Evolutionary conservation across 2,797 vertebrate species (phyloP), one percentile per base, ranked within the genome.

Genomic region (Picus viridis): DNA sequence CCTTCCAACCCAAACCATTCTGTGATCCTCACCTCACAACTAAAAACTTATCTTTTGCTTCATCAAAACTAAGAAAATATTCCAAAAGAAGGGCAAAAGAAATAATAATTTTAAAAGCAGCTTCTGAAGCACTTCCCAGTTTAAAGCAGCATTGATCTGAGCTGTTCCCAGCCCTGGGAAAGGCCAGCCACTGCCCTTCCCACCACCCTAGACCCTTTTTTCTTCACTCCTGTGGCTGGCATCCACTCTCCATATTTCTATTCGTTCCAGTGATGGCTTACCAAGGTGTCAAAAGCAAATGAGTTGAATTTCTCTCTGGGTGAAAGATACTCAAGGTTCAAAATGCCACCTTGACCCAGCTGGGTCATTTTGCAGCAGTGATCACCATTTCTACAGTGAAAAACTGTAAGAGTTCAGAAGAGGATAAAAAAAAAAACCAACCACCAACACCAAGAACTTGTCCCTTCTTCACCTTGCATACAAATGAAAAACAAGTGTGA

Each of bases 391-490:
- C 69, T 82, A 11, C 0, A 1, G 53, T 70, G 53, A 57, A 69
- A 93, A 61, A 86, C 3, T 57, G 7, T 27, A 73, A 80, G 53
- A 65, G 81, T 79, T 90, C 65, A 89, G 65, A 92, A 34, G 17
- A 88, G 32, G 16, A 82, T 43, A 20, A 61, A 84, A 91, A 86
- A 90, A 78, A 86, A 84, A 79, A 73, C 13, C 19, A 7, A 47
- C 17, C 18, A 34, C 34, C 18, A 47, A 19, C 17, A 17, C 45
- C 45, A 47, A 24, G 6, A 3, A 13, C 63, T 61, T 57, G 71
- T 88, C 83, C 89, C 89, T 92, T 81, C 45, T 68, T 93, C 74
- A 88, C 83, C 89, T 93, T 92, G 91, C 81, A 87, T 61, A 89
- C 69, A 92, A 89, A 93, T 79, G 64, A 78, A 89, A 94, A 91